A percentile compares a stretch with the other conserved stretches of the same genome.
Conservation (phyloP, 2,797 vertebrate genomes). For the Aldrovandia affinis region DNA sequence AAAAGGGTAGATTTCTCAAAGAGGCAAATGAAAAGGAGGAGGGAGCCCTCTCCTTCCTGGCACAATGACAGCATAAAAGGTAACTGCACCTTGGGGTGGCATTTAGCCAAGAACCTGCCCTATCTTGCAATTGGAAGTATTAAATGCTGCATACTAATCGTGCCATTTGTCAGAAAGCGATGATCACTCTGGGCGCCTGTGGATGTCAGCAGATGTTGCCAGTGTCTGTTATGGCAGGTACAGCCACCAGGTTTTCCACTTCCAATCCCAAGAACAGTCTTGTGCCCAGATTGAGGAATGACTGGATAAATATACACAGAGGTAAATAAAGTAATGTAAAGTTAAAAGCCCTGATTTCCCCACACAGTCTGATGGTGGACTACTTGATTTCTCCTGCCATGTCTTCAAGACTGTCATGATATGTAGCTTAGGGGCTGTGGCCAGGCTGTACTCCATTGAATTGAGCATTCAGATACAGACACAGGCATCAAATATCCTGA, state of each 20-base stretch:
- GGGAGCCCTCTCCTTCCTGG: conserved; percentile 29
- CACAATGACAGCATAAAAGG: conserved; percentile 37
- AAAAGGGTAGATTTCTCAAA: neutral
- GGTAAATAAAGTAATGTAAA: neutral
- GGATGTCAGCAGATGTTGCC: conserved; percentile 43
- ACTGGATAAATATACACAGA: conserved; percentile 13
- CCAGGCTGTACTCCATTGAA: no score
- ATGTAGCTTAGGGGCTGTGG: no score
- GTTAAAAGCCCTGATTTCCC: neutral
- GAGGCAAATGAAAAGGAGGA: neutral
- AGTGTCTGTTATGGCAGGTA: conserved; percentile 15
- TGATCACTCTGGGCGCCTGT: conserved; percentile 31
- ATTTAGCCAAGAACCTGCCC: conserved; percentile 44
- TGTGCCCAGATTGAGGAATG: conserved; percentile 11
- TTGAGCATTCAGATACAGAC: no score
- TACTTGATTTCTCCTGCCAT: no score
- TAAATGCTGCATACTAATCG: conserved; percentile 47
- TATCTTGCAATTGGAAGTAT: conserved; percentile 43
- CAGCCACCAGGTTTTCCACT: conserved; percentile 9
- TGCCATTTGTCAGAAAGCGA: conserved; percentile 46
- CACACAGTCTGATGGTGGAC: no score
- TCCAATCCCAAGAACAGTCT: conserved; percentile 14
- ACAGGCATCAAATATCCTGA: no score
- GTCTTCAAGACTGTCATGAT: no score
- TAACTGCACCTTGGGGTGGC: conserved; percentile 37